These are phyloP conservation scores for Cariama cristata DNA, from an alignment of 2,113 vertebrate genomes.

Conservation along the genomic window DNA sequence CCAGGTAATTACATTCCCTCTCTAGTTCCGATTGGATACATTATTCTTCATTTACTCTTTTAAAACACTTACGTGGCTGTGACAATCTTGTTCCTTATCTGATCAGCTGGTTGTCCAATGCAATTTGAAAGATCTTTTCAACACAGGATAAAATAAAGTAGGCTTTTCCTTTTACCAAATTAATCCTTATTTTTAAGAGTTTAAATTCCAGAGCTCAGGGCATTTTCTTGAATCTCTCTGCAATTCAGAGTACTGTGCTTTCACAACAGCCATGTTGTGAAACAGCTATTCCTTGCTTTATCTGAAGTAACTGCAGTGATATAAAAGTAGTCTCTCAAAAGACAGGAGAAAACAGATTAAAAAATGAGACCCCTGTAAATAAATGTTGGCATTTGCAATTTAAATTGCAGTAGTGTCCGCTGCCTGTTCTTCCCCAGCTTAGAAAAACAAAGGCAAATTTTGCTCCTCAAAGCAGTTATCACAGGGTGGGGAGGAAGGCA, in stretches of 20 bases:
- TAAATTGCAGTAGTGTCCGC: neutral
- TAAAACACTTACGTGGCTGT: neutral
- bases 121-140: conserved; percentile 28
- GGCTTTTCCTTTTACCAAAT: conserved; percentile 19
- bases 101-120: neutral
- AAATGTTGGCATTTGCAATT: conserved; percentile 3
- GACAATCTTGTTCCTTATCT: neutral
- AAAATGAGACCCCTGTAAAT: neutral
- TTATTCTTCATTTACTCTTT: conserved; percentile 50
- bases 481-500: neutral
- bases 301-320: neutral
- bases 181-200: conserved; percentile 1
- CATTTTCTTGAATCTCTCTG: neutral
- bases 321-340: conserved; percentile 1
- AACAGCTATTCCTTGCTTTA: conserved; percentile 18
- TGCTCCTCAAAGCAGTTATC: neutral
- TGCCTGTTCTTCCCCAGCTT: neutral
- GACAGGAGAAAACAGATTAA: neutral
- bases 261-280: conserved; percentile 27
- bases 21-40: neutral
- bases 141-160: conserved; percentile 17
- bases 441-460: conserved; percentile 26
- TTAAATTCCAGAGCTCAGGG: neutral
- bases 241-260: neutral
- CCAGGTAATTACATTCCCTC: conserved; percentile 14